Base-by-base conservation (phyloP, 2,888 invertebrate species). In the Willowsia nigromaculata region DNA sequence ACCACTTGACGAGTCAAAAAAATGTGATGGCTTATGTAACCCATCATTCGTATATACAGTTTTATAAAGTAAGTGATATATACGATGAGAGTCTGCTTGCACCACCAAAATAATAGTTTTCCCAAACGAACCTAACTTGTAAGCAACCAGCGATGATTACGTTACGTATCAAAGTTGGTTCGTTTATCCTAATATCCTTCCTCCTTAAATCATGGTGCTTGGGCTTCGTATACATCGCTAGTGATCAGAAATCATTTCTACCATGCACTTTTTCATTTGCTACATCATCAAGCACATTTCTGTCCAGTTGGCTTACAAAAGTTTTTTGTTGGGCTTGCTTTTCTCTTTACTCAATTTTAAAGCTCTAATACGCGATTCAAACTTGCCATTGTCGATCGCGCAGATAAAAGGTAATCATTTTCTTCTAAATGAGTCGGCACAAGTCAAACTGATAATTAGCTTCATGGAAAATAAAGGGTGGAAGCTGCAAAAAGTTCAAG, bases 361-460 rank as follows among this genome's bases (percentile, higher is more conserved):
- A n/a, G n/a, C n/a, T n/a, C n/a, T 47, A 13, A 13, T 47, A 47
- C 13, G 2, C 11, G 47, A 47, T 13, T 47, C 7, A 13, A 47
- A 47, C 47, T 47, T 2, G 47, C 11, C 47, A 47, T 47, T 13
- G 18, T 18, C 50, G 18, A 53, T 18, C 18, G 18, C 50, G 18
- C 2, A 18, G 50, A 53, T 15, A 27, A 62, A 30, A 9, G 15
- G 15, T 30, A 62, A 27, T 30, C 3, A 6, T 27, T 11, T 1
- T 62, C 15, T 27, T 65, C 6, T n/a, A 1, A 47, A 50, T 76
- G 76, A 76, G 18, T 80, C 50, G 76, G 33, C 76, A 50, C 76
- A 76, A 76, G 76, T 76, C 76, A 50, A 74, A 25, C 50, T 50
- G 13, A 18, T 76, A 76, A 76, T 50, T 76, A 50, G 22, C 37